A percentile compares a stretch with the other conserved stretches of the same genome.
phyloP scores from a whole-genome alignment of 1,140 invertebrate genomes.

The Phymastichus coffea region DNA sequence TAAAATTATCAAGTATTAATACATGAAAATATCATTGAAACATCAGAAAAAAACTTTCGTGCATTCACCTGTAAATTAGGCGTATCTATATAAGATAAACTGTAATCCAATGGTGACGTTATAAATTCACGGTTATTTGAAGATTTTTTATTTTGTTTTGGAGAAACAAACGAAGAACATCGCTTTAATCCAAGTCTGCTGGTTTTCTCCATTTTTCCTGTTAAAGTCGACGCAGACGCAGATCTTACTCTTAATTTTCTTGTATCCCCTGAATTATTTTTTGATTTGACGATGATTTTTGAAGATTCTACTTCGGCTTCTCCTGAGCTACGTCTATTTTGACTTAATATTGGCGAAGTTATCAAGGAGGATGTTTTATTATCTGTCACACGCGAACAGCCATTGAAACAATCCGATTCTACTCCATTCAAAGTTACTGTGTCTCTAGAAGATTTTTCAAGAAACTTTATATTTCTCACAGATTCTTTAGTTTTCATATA shows the following conservation, averaged over 20 bases:
- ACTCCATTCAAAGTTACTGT: too few species aligned
- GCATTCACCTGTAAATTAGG: slow-evolving; percentile 49
- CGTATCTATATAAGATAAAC: slow-evolving; percentile 46
- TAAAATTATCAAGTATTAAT: slow-evolving; percentile 29
- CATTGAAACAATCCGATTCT: too few species aligned
- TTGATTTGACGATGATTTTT: background rate
- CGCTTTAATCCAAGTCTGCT: too few species aligned
- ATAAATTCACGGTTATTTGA: slow-evolving; percentile 15
- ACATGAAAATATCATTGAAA: background rate
- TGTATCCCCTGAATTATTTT: background rate
- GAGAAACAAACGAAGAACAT: background rate
- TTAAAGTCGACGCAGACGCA: slow-evolving; percentile 12
- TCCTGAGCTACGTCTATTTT: background rate
- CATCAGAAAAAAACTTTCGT: too few species aligned
- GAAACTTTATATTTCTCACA: too few species aligned
- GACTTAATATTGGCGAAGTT: slow-evolving; percentile 14
- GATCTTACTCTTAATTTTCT: slow-evolving; percentile 21
- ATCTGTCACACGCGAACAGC: too few species aligned
- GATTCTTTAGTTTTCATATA: too few species aligned
- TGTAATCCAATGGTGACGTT: slow-evolving; percentile 50
- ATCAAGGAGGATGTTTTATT: background rate
- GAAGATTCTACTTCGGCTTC: too few species aligned
- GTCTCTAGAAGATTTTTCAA: too few species aligned
- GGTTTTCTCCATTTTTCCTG: background rate
- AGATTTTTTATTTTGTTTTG: background rate